A percentile compares a stretch with the other conserved stretches of the same genome.
These are phyloP conservation scores for Pegoplata infirma DNA, from an alignment of 2,888 invertebrate species.

Conservation along the genomic window DNA sequence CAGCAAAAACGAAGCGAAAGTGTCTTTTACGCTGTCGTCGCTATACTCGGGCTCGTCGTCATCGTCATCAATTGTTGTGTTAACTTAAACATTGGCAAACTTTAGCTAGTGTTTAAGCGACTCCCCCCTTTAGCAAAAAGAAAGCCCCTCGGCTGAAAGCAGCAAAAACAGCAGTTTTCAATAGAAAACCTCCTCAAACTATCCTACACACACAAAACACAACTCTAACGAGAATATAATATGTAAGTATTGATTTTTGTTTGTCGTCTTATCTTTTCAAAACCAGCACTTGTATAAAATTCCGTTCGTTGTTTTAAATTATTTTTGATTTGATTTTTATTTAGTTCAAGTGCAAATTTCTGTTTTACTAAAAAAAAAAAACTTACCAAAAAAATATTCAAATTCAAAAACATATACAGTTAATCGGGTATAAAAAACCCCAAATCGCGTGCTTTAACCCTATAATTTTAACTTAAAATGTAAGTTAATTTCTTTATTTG, in stretches of 20 bases:
- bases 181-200: constrained; percentile 40
- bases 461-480: background rate
- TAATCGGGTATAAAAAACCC: background rate
- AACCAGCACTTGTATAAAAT: constrained; percentile 40
- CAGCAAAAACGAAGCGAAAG: constrained; percentile 59
- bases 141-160: constrained; percentile 58
- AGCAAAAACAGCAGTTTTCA: constrained; percentile 59
- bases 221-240: constrained; percentile 43
- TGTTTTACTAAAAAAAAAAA: background rate
- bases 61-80: constrained; percentile 22
- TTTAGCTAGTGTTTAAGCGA: constrained; percentile 25
- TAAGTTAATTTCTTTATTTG: background rate
- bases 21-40: constrained; percentile 61
- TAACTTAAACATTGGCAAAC: constrained; percentile 31
- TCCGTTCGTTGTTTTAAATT: constrained; percentile 1
- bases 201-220: constrained; percentile 35
- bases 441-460: background rate
- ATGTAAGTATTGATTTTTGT: constrained; percentile 56
- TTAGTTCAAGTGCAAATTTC: background rate
- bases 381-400: too few relatives aligned
- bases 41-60: constrained; percentile 25
- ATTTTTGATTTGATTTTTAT: background rate
- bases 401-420: too few relatives aligned
- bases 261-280: constrained; percentile 4
- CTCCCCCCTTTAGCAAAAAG: constrained; percentile 29